These are phyloP conservation scores for Callyntrura guangdongensis DNA, from an alignment of 2,888 invertebrate species.

Conservation along the genomic window DNA sequence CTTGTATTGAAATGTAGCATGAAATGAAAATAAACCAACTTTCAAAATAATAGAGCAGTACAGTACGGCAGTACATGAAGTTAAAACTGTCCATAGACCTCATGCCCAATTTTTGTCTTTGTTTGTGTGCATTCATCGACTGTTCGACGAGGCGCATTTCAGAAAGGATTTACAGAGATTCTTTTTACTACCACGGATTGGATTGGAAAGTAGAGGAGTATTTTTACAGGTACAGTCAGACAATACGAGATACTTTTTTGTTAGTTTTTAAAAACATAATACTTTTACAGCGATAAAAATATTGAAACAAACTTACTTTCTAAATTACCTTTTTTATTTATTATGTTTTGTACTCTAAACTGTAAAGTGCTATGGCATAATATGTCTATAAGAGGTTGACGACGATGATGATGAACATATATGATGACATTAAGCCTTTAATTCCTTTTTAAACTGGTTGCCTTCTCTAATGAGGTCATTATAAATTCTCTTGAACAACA, in stretches of 20 bases:
- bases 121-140: slow-evolving; percentile 11
- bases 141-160: slow-evolving; percentile 4
- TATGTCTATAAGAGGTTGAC: not conserved
- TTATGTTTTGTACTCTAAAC: slow-evolving; percentile 17
- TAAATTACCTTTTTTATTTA: slow-evolving; percentile 42
- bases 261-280: not conserved
- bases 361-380: not conserved
- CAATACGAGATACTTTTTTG: not conserved
- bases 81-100: slow-evolving; percentile 6
- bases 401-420: slow-evolving; percentile 20
- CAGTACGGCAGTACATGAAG: not conserved
- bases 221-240: slow-evolving; percentile 1
- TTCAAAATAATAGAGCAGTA: slow-evolving; percentile 15
- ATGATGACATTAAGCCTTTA: slow-evolving; percentile 67
- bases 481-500: slow-evolving; percentile 55
- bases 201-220: slow-evolving; percentile 44
- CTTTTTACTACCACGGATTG: no score
- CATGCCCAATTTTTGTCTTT: slow-evolving; percentile 16
- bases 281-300: slow-evolving; percentile 17
- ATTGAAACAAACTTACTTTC: slow-evolving; percentile 54
- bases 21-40: slow-evolving; percentile 2
- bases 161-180: not conserved
- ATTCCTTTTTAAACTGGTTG: slow-evolving; percentile 74
- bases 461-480: slow-evolving; percentile 72
- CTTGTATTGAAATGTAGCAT: not conserved